Evolutionary conservation across 2,797 vertebrate species (phyloP), one percentile per base, ranked within the genome.

Genomic region (Epinephelus awoara): DNA sequence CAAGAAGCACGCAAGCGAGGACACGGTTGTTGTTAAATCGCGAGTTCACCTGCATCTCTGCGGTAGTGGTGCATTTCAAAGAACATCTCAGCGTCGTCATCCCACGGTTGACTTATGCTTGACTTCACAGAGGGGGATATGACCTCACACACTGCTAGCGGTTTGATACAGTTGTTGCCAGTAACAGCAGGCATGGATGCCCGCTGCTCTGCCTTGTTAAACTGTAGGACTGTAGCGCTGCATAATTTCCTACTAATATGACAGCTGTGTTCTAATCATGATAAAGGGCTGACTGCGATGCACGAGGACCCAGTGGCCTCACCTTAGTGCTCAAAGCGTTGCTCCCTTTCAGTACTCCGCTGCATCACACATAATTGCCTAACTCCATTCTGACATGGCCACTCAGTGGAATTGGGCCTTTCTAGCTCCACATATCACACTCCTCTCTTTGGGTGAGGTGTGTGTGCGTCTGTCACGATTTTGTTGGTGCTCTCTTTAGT

Each of bases 221-320:
- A 68, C 55, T 55, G 65, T 68, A 70, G 38, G 61, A 74, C 74
- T 81, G 46, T 40, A 52, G 56, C n/a, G 15, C 51, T 68, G 69
- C 72, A 82, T 92, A 89, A 89, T 90, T 80, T 79, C 54, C 77
- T 46, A 54, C 77, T 92, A 91, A 92, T 91, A 82, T 92, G 90
- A 92, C 90, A 90, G 90, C 89, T 72, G 85, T 80, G 85, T 88
- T 88, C 49, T 91, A 87, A 93, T 93, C 83, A 85, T 86, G 91
- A 93, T 84, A 83, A 90, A 91, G 88, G 86, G 86, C 83, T 70
- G 74, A 65, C 72, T 69, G 72, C 27, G 79, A 83, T 77, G 84
- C 77, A 63, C 14, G 59, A 62, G 68, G 58, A 80, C 69, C 80
- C 77, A 38, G 74, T 72, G 66, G 86, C 79, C 72, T 85, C 82